Evolutionary conservation across 30 jellyfish, hydroid and myxozoan genomes (phyloP), one percentile per base, ranked within the genome.

Genomic region (Cassiopea andromeda): DNA sequence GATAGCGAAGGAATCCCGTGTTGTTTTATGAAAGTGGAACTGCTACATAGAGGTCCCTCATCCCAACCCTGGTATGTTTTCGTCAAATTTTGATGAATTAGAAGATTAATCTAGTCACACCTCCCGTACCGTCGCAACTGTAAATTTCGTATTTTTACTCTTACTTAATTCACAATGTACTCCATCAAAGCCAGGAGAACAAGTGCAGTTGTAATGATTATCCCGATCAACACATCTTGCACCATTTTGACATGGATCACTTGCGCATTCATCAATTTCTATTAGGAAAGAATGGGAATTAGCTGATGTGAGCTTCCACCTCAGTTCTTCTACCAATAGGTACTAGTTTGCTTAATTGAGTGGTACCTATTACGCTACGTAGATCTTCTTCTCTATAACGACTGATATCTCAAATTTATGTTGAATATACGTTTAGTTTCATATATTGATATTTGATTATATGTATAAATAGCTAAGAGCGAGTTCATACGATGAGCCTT

Each of bases 201-300:
- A 82, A 14, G 67, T 82, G 44, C 91, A 82, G 15, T 83, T 60
- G 48, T 17, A 82, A 2, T 48, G 70, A 66, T 82, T 82, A 17
- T 45, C 48, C 9, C 71, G 70, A 82, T 82, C 91, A 1, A 0
- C 2, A 49, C 91, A 82, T 7, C 73, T 69, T 44, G 83, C 91
- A 2, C 48, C 71, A 49, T 82, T 82, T 67, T 60, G 91, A 70
- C 91, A 82, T 14, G 91, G 91, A 46, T 19, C 16, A 12, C 75
- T 48, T 27, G 48, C 48, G 67, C 91, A 82, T 45, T 82, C 91
- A 50, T 82, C 49, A 9, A 82, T 46, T 43, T 82, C 83, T 67
- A 80, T 13, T 3, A 57, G 7, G 13, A 57, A 57, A 57, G 7
- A 57, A 57, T 57, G 68, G 68, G 68, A 57, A 57, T 5, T 5